These are phyloP conservation scores for Crossocerus cetratus DNA, from an alignment of 2,888 invertebrate species.

Conservation along the genomic window DNA sequence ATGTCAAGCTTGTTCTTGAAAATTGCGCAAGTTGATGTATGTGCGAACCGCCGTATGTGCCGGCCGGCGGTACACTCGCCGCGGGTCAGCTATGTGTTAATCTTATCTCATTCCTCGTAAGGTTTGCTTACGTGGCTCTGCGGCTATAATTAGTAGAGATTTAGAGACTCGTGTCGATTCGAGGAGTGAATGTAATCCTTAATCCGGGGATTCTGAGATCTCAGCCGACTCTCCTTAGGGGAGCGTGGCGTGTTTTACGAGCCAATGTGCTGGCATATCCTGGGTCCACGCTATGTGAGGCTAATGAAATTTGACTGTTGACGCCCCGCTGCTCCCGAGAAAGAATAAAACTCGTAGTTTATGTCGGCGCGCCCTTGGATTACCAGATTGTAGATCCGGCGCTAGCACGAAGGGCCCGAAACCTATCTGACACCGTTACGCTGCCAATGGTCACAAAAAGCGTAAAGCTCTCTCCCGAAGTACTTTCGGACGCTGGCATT, in stretches of 20 bases:
- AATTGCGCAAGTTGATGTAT: no score
- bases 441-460: neutral
- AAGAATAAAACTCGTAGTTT: slow-evolving; percentile 5
- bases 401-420: neutral
- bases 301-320: neutral
- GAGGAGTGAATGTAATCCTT: slow-evolving; percentile 6
- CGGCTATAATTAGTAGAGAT: no score
- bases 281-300: no score
- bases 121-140: no score
- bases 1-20: no score
- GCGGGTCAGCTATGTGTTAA: no score
- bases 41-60: no score
- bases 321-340: neutral
- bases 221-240: neutral
- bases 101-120: no score
- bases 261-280: no score
- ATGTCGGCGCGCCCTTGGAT: neutral
- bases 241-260: no score
- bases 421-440: neutral
- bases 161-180: neutral
- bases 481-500: no score
- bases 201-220: slow-evolving; percentile 29
- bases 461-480: neutral
- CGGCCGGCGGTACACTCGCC: no score
- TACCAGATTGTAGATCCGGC: neutral